Base-by-base conservation (phyloP, 2,888 invertebrate species). In the Drepana falcataria region DNA sequence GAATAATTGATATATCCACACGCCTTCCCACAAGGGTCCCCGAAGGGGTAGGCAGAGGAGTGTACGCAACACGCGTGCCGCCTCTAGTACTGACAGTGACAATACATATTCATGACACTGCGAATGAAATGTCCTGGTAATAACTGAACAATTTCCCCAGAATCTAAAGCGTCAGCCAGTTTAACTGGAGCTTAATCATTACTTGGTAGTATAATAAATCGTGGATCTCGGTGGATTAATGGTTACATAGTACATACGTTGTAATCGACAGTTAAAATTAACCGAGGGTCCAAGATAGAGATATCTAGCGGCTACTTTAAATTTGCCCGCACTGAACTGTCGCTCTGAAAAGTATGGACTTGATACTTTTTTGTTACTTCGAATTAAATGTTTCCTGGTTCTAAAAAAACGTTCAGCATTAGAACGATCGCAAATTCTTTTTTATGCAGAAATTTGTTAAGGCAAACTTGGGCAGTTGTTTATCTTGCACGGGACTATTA, bases 291-390 rank as follows among this genome's bases (percentile, higher is more conserved):
- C 62, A 64, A 65, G 78, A 80, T 81, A 81, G 64, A 77, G 78
- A 79, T 81, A 82, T 80, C 75, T 67, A 53, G 57, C 61, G 65
- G 71, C 73, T 79, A 72, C 69, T 73, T 73, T 69, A 73, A 70
- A 77, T 75, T 72, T 77, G 71, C 59, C 65, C 64, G 61, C 64
- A 65, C 62, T 47, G 35, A 9, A 44, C 7, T 54, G 61, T 54
- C 49, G 59, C 65, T 56, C 61, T 70, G 33, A 48, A 52, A 35
- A 51, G 60, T 71, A n/a, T 40, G 51, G 52, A 64, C 61, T 57
- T 57, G 9, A 9, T 35, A 41, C 41, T 9, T 52, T 37, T 2
- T 4, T 37, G 37, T 37, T 37, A 37, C 4, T 37, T 4, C 4
- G 37, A 37, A 37, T 37, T 37, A 37, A n/a, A n/a, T n/a, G n/a